Evolutionary conservation across 1,140 invertebrate species (phyloP).

Genomic region (Epicauta chinensis): DNA sequence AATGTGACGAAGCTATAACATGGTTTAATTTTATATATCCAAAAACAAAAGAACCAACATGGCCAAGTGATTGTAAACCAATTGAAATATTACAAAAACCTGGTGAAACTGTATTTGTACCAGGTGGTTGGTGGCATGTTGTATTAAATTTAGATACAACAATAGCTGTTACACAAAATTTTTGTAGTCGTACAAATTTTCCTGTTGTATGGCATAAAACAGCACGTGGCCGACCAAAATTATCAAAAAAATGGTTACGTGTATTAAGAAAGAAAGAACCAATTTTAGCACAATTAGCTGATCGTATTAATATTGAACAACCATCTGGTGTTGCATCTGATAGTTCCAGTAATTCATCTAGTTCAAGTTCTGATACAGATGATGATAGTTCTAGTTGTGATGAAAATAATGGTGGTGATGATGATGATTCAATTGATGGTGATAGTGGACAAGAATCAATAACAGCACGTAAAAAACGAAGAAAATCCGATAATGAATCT

Average conservation of each 20-base stretch:
- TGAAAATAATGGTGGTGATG: conserved; percentile 41
- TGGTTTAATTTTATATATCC: conserved; percentile 98
- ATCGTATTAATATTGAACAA: conserved; percentile 77
- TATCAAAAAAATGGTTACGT: conserved; percentile 61
- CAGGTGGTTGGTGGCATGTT: conserved; percentile 98
- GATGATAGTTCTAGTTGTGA: conserved; percentile 45
- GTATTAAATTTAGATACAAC: conserved; percentile 95
- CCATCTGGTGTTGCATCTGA: conserved; percentile 91
- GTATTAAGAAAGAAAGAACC: conserved; percentile 63
- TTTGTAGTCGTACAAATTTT: conserved; percentile 93
- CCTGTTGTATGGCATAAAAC: conserved; percentile 98
- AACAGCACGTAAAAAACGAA: conserved; percentile 76
- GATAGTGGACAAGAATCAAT: conserved; percentile 84
- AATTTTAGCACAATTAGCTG: conserved; percentile 76
- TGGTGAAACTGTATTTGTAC: conserved; percentile 98
- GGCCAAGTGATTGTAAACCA: conserved; percentile 88
- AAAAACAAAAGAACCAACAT: conserved; percentile 78
- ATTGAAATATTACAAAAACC: conserved; percentile 95
- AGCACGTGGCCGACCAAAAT: conserved; percentile 86
- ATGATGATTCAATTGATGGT: conserved; percentile 65
- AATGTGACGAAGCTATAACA: conserved; percentile 95
- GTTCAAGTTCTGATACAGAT: conserved; percentile 61
- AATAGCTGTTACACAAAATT: conserved; percentile 97
- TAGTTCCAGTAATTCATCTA: conserved; percentile 85
- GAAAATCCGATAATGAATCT: conserved; percentile 43